These are phyloP conservation scores for Gobionotothen gibberifrons DNA, from an alignment of 2,797 vertebrate species.

Conservation along the genomic window DNA sequence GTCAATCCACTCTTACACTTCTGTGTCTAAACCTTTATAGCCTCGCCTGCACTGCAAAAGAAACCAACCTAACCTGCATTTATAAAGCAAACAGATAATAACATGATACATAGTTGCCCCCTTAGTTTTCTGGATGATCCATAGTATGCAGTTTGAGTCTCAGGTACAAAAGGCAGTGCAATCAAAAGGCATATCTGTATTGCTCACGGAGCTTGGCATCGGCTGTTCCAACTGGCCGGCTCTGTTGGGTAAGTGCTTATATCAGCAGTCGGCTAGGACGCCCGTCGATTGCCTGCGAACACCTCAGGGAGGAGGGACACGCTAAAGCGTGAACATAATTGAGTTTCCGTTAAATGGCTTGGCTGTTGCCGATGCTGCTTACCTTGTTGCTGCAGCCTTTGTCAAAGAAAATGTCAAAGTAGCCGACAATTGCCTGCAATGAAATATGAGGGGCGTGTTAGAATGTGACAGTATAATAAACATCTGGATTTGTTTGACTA, in stretches of 20 bases:
- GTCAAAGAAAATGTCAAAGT: conserved; percentile 96
- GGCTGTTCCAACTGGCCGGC: conserved; percentile 69
- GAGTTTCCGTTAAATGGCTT: conserved; percentile 78
- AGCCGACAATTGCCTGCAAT: conserved; percentile 93
- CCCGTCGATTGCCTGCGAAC: conserved; percentile 73
- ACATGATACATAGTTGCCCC: conserved; percentile 19
- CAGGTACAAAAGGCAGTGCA: conserved; percentile 60
- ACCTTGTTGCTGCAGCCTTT: conserved; percentile 91
- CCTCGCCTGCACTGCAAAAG: neutral
- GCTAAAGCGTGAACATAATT: conserved; percentile 80
- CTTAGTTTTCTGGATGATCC: conserved; percentile 35
- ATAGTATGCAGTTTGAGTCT: conserved; percentile 28
- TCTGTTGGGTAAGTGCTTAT: conserved; percentile 79
- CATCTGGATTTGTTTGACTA: conserved; percentile 72
- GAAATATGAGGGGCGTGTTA: conserved; percentile 77
- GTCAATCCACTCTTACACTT: neutral
- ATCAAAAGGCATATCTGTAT: conserved; percentile 52
- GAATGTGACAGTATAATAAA: conserved; percentile 79
- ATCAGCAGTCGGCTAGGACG: conserved; percentile 81
- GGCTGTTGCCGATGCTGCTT: conserved; percentile 75
- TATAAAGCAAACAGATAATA: conserved; percentile 22
- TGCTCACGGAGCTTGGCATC: conserved; percentile 64
- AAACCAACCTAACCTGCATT: neutral
- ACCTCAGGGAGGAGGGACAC: conserved; percentile 78
- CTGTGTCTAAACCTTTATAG: neutral